Evolutionary conservation across 53 echinoderm and acorn worm species (phyloP).

Genomic region (Holothuria leucospilota): DNA sequence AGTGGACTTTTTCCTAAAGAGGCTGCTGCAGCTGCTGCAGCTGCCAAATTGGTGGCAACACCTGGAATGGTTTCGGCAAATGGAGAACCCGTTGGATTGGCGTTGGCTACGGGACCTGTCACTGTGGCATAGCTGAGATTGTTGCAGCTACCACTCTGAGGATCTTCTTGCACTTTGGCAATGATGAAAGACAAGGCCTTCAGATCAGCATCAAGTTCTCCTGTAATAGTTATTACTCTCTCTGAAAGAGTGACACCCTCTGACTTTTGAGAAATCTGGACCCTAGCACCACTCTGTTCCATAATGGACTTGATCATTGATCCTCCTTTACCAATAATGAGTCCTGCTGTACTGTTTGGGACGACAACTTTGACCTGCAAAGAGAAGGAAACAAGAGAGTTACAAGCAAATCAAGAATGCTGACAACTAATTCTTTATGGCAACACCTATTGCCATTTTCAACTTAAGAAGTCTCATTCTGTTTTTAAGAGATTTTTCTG

Average conservation of each 20-base stretch:
- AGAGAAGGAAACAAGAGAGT: not conserved
- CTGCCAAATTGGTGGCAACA: conserved; percentile 80
- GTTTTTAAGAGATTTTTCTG: no score
- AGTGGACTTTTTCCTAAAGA: conserved; percentile 56
- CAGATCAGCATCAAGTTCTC: conserved; percentile 82
- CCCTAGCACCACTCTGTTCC: conserved; percentile 93
- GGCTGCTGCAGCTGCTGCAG: conserved; percentile 71
- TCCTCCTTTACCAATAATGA: conserved; percentile 95
- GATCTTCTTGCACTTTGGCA: conserved; percentile 97
- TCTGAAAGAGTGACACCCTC: conserved; percentile 96
- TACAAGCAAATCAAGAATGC: no score
- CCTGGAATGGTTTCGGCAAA: conserved; percentile 91
- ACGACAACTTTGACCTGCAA: conserved; percentile 93
- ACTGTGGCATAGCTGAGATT: conserved; percentile 98
- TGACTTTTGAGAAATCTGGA: conserved; percentile 99
- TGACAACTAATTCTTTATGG: no score
- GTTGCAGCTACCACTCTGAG: conserved; percentile 98
- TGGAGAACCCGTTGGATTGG: conserved; percentile 97
- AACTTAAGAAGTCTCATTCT: no score
- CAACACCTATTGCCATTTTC: no score
- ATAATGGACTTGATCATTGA: conserved; percentile 97
- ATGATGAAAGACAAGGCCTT: conserved; percentile 96
- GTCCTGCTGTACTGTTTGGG: conserved; percentile 99
- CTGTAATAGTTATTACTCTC: conserved; percentile 91
- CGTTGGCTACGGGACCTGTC: conserved; percentile 95